Evolutionary conservation across 2,888 invertebrate species (phyloP), one percentile per base, ranked within the genome.

Genomic region (Agrochola circellaris): DNA sequence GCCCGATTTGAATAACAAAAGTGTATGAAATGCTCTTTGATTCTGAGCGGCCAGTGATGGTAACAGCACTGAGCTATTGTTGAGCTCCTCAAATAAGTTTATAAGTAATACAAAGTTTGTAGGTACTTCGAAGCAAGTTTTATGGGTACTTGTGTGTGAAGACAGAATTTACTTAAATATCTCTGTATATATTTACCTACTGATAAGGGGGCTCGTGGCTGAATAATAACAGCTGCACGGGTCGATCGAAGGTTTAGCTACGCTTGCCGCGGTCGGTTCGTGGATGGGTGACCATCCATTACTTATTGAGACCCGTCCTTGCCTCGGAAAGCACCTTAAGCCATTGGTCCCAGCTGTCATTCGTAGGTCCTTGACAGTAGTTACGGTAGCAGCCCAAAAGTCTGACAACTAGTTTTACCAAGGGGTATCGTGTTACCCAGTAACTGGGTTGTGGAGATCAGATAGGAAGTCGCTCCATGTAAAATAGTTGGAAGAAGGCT

Each of bases 1-100:
- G 79, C 62, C 69, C 77, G 79, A 89, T 88, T 88, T 88, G 85
- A 86, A 88, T 88, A 87, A 88, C 88, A 89, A 88, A 88, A 85
- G 86, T 83, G 81, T 73, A 79, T 76, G 81, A 83, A 83, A 86
- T 83, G 86, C 78, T 86, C 82, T 89, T 87, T 88, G 88, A 87
- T 87, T 88, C 82, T 71, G 71, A 76, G 75, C 75, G 65, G 77
- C 72, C 79, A 81, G 79, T 81, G 79, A 87, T 79, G 84, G 78
- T 79, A 78, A 75, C 84, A 81, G 72, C 68, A 56, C 77, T 34
- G 34, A 69, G 70, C 84, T 70, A 76, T 87, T 86, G 88, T 89
- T 77, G 75, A 73, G 70, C 51, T 45, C 34, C 76, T 75, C 56
- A 72, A 77, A 38, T 80, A 85, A 85, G 77, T 81, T 85, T 83